Conservation (phyloP, 2,888 invertebrate species). For the Morpho achilles region DNA sequence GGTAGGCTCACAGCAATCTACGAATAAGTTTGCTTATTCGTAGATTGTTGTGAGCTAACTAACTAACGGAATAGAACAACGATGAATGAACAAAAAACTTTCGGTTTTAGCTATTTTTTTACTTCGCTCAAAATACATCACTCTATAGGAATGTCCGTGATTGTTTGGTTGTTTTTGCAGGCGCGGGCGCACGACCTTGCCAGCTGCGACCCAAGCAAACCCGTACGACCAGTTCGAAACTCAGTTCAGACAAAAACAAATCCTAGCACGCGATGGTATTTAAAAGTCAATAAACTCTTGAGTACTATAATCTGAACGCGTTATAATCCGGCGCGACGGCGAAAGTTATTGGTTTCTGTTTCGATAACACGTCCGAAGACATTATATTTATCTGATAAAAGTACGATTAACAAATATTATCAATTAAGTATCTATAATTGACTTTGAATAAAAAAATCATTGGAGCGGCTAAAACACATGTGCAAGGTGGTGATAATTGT, state of each 20-base stretch:
- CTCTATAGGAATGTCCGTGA: constrained; percentile 47
- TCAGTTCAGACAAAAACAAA: constrained; percentile 56
- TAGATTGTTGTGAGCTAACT: background rate
- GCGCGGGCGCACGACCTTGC: constrained; percentile 70
- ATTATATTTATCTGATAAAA: constrained; percentile 1
- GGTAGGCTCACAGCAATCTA: too few species aligned
- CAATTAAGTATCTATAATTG: background rate
- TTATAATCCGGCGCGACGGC: constrained; percentile 18
- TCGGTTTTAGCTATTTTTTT: background rate
- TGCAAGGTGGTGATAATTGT: too few species aligned
- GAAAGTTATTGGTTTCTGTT: constrained; percentile 22
- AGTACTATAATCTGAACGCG: constrained; percentile 13
- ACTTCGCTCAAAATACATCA: constrained; percentile 34
- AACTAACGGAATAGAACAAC: background rate
- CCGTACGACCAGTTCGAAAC: constrained; percentile 60
- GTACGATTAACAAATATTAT: background rate
- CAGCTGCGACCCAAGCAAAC: constrained; percentile 54
- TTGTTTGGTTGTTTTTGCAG: constrained; percentile 46
- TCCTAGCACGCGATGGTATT: constrained; percentile 61
- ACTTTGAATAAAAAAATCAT: too few species aligned
- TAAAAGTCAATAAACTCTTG: constrained; percentile 41
- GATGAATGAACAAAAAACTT: background rate
- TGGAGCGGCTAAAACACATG: too few species aligned
- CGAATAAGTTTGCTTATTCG: too few species aligned
- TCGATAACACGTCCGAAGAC: constrained; percentile 2